A percentile compares a stretch with the other conserved stretches of the same genome.
phyloP scores from a whole-genome alignment of 2,888 invertebrate species.

The Cordilura impudica region DNA sequence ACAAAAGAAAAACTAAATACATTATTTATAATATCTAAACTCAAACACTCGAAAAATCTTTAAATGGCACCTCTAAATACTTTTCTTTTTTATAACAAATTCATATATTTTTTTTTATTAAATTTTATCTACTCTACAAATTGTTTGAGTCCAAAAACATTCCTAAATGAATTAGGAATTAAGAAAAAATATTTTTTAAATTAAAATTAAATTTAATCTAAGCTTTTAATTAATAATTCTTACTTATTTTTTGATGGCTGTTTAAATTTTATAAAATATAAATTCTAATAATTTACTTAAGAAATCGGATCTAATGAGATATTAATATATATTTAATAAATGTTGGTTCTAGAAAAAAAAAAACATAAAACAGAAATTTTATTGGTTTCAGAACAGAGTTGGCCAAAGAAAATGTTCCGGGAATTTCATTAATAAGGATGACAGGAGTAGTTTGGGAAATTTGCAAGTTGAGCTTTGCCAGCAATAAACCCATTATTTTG shows the following conservation, averaged over 20 bases:
- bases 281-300: conserved; percentile 28
- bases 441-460: no score
- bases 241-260: conserved; percentile 52
- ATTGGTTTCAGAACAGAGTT: no score
- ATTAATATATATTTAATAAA: conserved; percentile 47
- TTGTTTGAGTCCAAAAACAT: not conserved
- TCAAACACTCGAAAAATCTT: no score
- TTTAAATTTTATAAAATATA: conserved; percentile 39
- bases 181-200: not conserved
- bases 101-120: not conserved
- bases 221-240: conserved; percentile 22
- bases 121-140: not conserved
- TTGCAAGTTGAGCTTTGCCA: no score
- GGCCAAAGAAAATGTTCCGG: no score
- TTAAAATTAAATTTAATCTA: not conserved
- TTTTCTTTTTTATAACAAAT: not conserved
- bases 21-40: no score
- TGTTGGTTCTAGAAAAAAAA: conserved; percentile 53
- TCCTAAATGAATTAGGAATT: not conserved
- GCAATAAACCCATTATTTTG: no score
- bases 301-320: conserved; percentile 7
- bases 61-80: not conserved
- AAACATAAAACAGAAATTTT: conserved; percentile 4
- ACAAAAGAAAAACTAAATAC: no score
- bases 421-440: no score